phyloP scores from a whole-genome alignment of 2,888 invertebrate species.

The Caradrina kadenii region DNA sequence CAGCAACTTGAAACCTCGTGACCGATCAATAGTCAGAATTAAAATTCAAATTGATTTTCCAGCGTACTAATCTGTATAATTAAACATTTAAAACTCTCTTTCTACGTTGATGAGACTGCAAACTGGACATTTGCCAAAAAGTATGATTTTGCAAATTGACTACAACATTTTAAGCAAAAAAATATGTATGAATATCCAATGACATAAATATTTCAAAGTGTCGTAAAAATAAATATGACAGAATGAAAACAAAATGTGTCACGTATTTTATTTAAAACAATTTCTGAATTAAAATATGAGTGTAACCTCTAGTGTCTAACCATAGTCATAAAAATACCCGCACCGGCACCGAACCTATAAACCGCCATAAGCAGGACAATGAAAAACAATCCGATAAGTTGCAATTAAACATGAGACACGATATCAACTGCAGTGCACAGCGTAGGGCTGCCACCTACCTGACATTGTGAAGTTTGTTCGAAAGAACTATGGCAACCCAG shows the following conservation, averaged over 20 bases:
- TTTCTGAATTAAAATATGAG: slow-evolving; percentile 16
- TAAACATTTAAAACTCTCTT: slow-evolving; percentile 26
- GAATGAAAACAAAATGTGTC: background rate
- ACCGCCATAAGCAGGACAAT: slow-evolving; percentile 67
- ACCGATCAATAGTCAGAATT: slow-evolving; percentile 40
- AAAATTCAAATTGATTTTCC: slow-evolving; percentile 43
- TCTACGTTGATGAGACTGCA: slow-evolving; percentile 11
- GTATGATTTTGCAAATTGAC: slow-evolving; percentile 11
- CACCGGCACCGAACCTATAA: slow-evolving; percentile 51
- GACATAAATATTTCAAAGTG: background rate
- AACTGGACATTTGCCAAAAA: slow-evolving; percentile 42
- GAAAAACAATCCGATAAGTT: slow-evolving; percentile 73
- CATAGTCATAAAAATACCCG: slow-evolving; percentile 54
- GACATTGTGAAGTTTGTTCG: no score
- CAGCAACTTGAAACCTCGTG: slow-evolving; percentile 40
- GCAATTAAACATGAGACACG: slow-evolving; percentile 71
- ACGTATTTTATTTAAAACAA: background rate
- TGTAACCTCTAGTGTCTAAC: slow-evolving; percentile 28
- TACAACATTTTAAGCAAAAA: slow-evolving; percentile 9
- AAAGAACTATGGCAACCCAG: no score
- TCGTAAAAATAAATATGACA: slow-evolving; percentile 10
- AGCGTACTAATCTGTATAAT: slow-evolving; percentile 38
- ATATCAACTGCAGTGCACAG: slow-evolving; percentile 65
- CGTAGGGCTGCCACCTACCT: slow-evolving; percentile 68
- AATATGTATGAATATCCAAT: background rate